A percentile compares a stretch with the other conserved stretches of the same genome.
Conservation (phyloP, 1,140 invertebrate genomes). For the Archivesica marissinica region DNA sequence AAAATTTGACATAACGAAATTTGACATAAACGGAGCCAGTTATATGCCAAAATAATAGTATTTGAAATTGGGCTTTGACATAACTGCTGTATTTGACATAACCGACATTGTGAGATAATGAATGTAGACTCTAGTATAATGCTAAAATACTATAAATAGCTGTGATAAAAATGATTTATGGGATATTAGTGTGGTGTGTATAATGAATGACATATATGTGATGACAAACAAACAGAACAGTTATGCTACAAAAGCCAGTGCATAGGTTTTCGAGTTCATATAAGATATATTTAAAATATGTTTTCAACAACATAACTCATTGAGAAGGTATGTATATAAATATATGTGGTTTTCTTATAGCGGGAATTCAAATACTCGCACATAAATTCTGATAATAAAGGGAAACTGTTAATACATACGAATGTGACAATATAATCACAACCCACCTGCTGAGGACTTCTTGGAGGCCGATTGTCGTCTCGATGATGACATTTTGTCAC, state of each 20-base stretch:
- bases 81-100: too few relatives aligned
- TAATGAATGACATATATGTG: too few relatives aligned
- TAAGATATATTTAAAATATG: not conserved
- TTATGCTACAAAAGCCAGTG: constrained; percentile 8
- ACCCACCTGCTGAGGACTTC: constrained; percentile 66
- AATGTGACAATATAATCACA: not conserved
- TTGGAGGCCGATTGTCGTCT: constrained; percentile 68
- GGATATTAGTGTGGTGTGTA: too few relatives aligned
- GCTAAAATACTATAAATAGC: not conserved
- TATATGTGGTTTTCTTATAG: too few relatives aligned
- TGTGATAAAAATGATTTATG: not conserved
- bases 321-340: too few relatives aligned
- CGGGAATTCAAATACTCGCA: constrained; percentile 14
- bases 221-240: not conserved
- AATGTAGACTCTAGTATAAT: too few relatives aligned
- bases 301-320: too few relatives aligned
- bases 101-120: too few relatives aligned
- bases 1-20: too few relatives aligned
- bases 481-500: constrained; percentile 65
- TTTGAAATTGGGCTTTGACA: too few relatives aligned
- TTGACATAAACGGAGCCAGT: too few relatives aligned
- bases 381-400: not conserved
- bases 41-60: too few relatives aligned
- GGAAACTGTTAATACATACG: not conserved
- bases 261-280: not conserved